Evolutionary conservation across 1,140 invertebrate species (phyloP), one percentile per base, ranked within the genome.

Genomic region (Megalonaias nervosa): DNA sequence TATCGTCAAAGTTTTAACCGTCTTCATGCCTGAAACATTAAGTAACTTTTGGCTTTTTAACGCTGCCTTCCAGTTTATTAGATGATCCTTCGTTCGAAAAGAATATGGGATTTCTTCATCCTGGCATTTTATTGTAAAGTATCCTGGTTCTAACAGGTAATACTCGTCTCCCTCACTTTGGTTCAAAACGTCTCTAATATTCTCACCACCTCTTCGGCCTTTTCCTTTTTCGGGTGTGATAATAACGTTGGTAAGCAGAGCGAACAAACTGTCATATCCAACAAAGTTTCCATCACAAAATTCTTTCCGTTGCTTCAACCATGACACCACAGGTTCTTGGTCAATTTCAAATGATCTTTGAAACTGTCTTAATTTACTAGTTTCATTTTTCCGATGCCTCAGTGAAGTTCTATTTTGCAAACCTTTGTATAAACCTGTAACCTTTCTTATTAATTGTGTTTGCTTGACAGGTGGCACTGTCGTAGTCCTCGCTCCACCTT

Each of bases 111-210:
- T 23, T 0, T 80, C 79, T 23, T 59, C 26, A 1, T 57, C 55
- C 23, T 58, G 4, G 72, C 87, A 87, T 4, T 70, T 31, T n/a
- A 85, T 16, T 14, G 61, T 79, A 66, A 89, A 88, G 71, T 79
- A 87, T 17, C 87, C 88, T 14, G 57, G 19, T 23, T 81, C 55
- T 1, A 84, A 68, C 13, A 70, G 75, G 6, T 84, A 73, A 67
- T 86, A 89, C 72, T 90, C 89, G 0, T 70, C 74, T 21, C 79
- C 23, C 71, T 89, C 88, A 13, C 61, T 57, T 75, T 90, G 89
- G 57, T 88, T 86, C 57, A 87, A 71, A 12, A 90, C 89, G 4
- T 75, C 67, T 2, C 75, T 74, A 17, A 89, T 78, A 21, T 81
- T 71, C 71, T 90, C 89, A 17, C 89, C 89, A 1, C 88, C 89